Conservation (phyloP, 2,888 invertebrate species). For the Archips crataeganus region DNA sequence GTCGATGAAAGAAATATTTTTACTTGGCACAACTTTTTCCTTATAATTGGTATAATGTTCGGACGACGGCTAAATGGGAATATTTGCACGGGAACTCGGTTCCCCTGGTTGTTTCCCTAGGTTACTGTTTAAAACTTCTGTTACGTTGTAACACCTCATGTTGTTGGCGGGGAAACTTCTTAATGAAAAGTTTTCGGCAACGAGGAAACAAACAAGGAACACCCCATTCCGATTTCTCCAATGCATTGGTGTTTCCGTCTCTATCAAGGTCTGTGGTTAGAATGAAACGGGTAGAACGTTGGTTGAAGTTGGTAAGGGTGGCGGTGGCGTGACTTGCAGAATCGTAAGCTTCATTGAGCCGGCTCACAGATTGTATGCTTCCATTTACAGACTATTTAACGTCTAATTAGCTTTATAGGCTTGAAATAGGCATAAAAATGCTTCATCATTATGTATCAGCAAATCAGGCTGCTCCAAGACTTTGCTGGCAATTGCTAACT, state of each 20-base stretch:
- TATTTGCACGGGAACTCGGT: constrained; percentile 37
- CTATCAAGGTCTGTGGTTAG: constrained; percentile 1
- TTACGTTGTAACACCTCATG: constrained; percentile 41
- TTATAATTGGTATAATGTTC: constrained; percentile 40
- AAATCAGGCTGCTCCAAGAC: not conserved
- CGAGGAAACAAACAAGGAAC: constrained; percentile 34
- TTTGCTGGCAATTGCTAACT: no score
- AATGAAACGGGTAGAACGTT: constrained; percentile 10
- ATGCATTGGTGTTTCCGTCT: constrained; percentile 17
- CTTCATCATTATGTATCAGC: constrained; percentile 18
- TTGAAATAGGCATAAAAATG: constrained; percentile 23
- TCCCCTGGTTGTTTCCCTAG: constrained; percentile 32
- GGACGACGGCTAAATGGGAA: constrained; percentile 14
- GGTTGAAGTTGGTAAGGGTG: constrained; percentile 7
- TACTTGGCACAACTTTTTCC: constrained; percentile 16
- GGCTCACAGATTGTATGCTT: constrained; percentile 27
- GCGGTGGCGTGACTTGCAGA: constrained; percentile 34
- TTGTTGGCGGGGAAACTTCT: constrained; percentile 37
- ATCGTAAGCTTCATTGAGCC: constrained; percentile 31
- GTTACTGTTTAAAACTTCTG: constrained; percentile 39
- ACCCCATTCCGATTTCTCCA: constrained; percentile 15
- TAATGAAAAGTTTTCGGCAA: constrained; percentile 41
- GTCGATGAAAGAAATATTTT: constrained; percentile 23
- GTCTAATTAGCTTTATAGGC: constrained; percentile 39
- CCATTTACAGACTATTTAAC: constrained; percentile 40